Evolutionary conservation across 2,797 vertebrate species (phyloP).

Genomic region (Dicrostonyx torquatus): DNA sequence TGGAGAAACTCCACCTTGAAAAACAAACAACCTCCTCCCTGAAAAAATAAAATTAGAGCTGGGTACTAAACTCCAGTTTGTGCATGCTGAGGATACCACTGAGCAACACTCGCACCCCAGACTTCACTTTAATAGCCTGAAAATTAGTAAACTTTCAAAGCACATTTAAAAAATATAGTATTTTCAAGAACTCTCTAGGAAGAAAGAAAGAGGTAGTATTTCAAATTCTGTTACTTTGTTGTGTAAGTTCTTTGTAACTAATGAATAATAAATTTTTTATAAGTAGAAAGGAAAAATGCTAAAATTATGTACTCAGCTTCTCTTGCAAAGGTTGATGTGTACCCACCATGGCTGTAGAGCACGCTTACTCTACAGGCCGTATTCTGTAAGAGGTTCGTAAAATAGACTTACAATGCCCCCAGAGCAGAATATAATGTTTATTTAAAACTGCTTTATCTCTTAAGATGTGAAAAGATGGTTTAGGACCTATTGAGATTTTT

Average conservation of each 20-base stretch:
- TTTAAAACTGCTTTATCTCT: neutral
- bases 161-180: neutral
- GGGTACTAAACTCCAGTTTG: neutral
- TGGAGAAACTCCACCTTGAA: neutral
- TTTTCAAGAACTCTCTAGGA: neutral
- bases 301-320: neutral
- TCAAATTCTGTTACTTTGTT: conserved; percentile 43
- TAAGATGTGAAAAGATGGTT: neutral
- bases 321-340: neutral
- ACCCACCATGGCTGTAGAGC: neutral
- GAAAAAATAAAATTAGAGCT: neutral
- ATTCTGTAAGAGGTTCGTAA: neutral
- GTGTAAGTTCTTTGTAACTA: conserved; percentile 4
- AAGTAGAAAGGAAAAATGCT: neutral
- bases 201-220: conserved; percentile 28
- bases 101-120: neutral
- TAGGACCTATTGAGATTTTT: neutral
- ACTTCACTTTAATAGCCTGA: conserved; percentile 61
- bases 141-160: conserved; percentile 66
- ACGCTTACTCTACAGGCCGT: neutral
- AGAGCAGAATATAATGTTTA: neutral
- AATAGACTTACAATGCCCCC: neutral
- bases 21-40: neutral
- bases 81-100: neutral
- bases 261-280: neutral